Conservation (phyloP, 2,888 invertebrate genomes). For the Zeuzera pyrina region DNA sequence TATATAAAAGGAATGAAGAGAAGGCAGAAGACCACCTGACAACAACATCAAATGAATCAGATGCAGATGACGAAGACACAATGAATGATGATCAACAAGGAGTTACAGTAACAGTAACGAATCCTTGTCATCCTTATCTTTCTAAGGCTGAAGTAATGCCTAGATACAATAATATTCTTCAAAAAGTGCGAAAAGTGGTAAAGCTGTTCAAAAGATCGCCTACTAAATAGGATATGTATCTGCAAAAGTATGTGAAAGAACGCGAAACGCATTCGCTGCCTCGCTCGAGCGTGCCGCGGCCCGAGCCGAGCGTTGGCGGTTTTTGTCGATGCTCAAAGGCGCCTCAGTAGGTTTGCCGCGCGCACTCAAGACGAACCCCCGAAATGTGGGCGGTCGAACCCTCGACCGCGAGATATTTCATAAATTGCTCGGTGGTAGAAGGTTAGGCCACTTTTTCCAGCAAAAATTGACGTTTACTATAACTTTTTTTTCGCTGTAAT, state of each 20-base stretch:
- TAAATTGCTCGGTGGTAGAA: no score
- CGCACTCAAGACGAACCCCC: no score
- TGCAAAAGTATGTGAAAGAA: conserved; percentile 17
- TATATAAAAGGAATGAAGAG: conserved; percentile 12
- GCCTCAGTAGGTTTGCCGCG: no score
- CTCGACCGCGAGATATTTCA: no score
- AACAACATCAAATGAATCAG: conserved; percentile 4
- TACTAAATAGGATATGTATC: conserved; percentile 10
- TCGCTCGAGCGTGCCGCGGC: no score
- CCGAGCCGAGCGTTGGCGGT: no score
- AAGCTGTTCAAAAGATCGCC: conserved; percentile 11
- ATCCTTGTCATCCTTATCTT: background rate
- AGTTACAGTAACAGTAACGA: conserved; percentile 1
- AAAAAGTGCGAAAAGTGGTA: conserved; percentile 13
- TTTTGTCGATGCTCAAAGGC: no score
- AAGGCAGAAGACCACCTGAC: conserved; percentile 6
- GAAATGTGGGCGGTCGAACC: no score
- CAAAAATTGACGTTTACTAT: no score
- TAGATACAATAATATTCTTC: conserved; percentile 7
- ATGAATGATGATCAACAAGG: background rate
- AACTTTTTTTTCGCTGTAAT: no score
- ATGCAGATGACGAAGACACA: conserved; percentile 9
- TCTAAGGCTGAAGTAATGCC: conserved; percentile 7
- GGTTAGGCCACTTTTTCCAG: no score
- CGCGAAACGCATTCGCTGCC: no score